A percentile compares a stretch with the other conserved stretches of the same genome.
Conservation (phyloP, 2,888 invertebrate genomes). For the Biston betularia region DNA sequence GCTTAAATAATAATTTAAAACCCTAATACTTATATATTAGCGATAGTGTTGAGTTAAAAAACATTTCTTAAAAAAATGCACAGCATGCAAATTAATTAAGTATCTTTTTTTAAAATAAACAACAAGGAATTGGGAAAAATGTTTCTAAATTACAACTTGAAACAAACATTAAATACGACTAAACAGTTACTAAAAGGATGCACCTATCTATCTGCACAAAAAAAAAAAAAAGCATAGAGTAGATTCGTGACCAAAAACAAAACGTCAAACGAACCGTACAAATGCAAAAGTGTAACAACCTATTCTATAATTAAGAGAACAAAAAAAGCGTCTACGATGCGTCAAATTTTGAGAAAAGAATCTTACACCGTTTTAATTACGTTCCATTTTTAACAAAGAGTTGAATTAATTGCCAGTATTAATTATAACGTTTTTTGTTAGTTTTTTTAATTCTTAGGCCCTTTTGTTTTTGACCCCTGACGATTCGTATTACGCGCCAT, state of each 20-base stretch:
- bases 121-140: too few relatives aligned
- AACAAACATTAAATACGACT: too few relatives aligned
- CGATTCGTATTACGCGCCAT: slow-evolving; percentile 57
- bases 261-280: slow-evolving; percentile 47
- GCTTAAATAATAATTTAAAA: too few relatives aligned
- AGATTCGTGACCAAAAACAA: slow-evolving; percentile 42
- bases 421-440: slow-evolving; percentile 79
- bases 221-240: not conserved
- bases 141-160: too few relatives aligned
- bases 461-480: slow-evolving; percentile 43
- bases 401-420: slow-evolving; percentile 80
- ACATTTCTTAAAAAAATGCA: too few relatives aligned
- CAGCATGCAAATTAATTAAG: too few relatives aligned
- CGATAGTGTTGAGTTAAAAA: too few relatives aligned
- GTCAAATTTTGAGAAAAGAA: slow-evolving; percentile 47
- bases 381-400: slow-evolving; percentile 60
- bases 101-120: too few relatives aligned
- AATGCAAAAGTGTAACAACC: slow-evolving; percentile 43
- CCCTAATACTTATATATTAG: too few relatives aligned
- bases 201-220: not conserved
- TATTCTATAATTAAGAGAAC: slow-evolving; percentile 55
- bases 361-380: slow-evolving; percentile 36
- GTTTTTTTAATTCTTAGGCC: slow-evolving; percentile 50
- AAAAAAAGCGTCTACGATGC: slow-evolving; percentile 52
- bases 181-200: too few relatives aligned